A percentile compares a stretch with the other conserved stretches of the same genome.
phyloP scores from a whole-genome alignment of 2,113 vertebrate genomes.

The Limanda limanda region DNA sequence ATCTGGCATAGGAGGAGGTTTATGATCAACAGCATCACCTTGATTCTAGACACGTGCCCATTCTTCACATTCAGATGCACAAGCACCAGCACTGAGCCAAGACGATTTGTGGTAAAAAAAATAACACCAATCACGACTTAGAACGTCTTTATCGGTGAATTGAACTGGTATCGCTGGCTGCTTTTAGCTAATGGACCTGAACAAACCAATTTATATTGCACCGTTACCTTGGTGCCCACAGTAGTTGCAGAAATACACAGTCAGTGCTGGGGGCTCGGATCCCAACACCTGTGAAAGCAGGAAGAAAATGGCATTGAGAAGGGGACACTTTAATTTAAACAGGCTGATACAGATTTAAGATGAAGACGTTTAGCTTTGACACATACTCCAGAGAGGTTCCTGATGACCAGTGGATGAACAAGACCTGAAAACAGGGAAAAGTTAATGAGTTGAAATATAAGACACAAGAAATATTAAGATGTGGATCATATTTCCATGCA shows the following conservation, averaged over 20 bases:
- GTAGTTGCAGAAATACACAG: conserved; percentile 67
- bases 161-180: too few relatives aligned
- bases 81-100: too few relatives aligned
- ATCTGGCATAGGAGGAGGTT: too few relatives aligned
- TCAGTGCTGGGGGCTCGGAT: conserved; percentile 8
- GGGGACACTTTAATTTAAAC: background rate
- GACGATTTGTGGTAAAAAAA: too few relatives aligned
- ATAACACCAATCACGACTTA: too few relatives aligned
- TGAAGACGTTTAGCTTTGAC: background rate
- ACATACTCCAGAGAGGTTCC: conserved; percentile 41
- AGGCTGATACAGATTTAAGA: background rate
- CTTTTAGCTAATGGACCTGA: too few relatives aligned
- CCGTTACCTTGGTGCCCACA: conserved; percentile 79
- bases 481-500: too few relatives aligned
- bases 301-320: background rate
- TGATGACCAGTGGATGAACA: background rate
- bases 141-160: too few relatives aligned
- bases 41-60: too few relatives aligned
- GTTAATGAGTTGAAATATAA: background rate
- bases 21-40: too few relatives aligned
- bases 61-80: too few relatives aligned
- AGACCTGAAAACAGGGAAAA: conserved; percentile 4
- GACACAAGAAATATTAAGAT: fast-evolving
- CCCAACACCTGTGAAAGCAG: conserved; percentile 31
- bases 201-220: background rate